Conservation (phyloP, 2,113 vertebrate species). For the Limnothrissa miodon region DNA sequence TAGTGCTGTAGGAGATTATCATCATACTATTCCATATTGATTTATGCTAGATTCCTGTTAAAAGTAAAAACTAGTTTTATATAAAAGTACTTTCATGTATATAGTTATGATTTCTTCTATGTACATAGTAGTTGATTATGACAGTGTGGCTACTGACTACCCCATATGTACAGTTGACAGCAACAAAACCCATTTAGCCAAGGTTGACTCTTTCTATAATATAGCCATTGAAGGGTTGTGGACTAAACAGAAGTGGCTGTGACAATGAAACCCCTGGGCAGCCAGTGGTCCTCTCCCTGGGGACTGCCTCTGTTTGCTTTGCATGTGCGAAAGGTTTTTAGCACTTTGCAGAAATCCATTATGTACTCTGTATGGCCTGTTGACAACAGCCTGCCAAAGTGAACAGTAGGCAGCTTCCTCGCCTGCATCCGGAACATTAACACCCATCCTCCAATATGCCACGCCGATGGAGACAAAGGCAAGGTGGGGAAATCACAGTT, state of each 20-base stretch:
- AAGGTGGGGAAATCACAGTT: constrained; percentile 50
- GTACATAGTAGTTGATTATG: background rate
- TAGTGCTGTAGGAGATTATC: too few species aligned
- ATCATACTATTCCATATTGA: too few species aligned
- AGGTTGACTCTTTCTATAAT: background rate
- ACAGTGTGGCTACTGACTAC: background rate
- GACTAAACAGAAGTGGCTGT: background rate
- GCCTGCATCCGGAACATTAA: constrained; percentile 59
- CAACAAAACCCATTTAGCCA: background rate
- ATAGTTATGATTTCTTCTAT: background rate
- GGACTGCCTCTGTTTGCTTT: background rate
- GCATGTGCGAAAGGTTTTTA: constrained; percentile 18
- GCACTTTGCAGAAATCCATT: constrained; percentile 57
- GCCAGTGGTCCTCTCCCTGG: background rate
- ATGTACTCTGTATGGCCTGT: constrained; percentile 61
- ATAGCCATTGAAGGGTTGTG: background rate
- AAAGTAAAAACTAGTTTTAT: background rate
- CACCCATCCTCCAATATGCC: constrained; percentile 53
- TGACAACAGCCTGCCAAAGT: constrained; percentile 57
- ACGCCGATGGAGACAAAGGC: constrained; percentile 27
- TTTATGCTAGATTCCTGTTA: background rate
- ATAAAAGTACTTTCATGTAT: too few species aligned
- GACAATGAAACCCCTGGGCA: background rate
- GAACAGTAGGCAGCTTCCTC: background rate
- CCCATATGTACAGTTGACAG: background rate